phyloP scores from a whole-genome alignment of 2,888 invertebrate species.

The Taphrorychus bicolor region DNA sequence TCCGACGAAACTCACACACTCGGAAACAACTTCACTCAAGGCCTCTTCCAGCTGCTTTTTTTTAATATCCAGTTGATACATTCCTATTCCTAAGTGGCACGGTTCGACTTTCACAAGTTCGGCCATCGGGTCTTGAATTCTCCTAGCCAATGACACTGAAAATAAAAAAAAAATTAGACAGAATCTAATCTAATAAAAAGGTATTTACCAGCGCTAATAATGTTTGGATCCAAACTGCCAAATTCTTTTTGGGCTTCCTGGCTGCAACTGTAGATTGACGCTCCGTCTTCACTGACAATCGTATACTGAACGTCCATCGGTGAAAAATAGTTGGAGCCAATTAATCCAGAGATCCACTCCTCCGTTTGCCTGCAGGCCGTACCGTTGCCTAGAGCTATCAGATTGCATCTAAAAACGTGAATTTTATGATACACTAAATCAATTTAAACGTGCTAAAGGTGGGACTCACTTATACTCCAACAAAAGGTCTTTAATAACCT shows the following conservation, averaged over 20 bases:
- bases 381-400: slow-evolving; percentile 92
- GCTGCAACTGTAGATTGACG: slow-evolving; percentile 91
- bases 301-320: slow-evolving; percentile 71
- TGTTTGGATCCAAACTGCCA: slow-evolving; percentile 81
- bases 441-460: background rate
- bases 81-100: slow-evolving; percentile 91
- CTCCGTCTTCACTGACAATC: slow-evolving; percentile 90
- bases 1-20: slow-evolving; percentile 93
- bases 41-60: slow-evolving; percentile 76
- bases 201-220: slow-evolving; percentile 73
- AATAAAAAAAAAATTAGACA: slow-evolving; percentile 5
- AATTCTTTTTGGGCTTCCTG: slow-evolving; percentile 86
- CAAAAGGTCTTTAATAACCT: slow-evolving; percentile 64
- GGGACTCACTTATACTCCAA: slow-evolving; percentile 63
- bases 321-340: slow-evolving; percentile 65
- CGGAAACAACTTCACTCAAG: slow-evolving; percentile 82
- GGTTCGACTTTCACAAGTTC: slow-evolving; percentile 95
- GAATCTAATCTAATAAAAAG: background rate
- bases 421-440: background rate
- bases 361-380: slow-evolving; percentile 91
- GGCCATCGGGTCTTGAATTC: slow-evolving; percentile 88
- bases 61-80: slow-evolving; percentile 92
- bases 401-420: slow-evolving; percentile 67
- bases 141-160: slow-evolving; percentile 80
- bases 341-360: slow-evolving; percentile 70